Base-by-base conservation (phyloP, 2,113 vertebrate species). In the Rynchops niger region DNA sequence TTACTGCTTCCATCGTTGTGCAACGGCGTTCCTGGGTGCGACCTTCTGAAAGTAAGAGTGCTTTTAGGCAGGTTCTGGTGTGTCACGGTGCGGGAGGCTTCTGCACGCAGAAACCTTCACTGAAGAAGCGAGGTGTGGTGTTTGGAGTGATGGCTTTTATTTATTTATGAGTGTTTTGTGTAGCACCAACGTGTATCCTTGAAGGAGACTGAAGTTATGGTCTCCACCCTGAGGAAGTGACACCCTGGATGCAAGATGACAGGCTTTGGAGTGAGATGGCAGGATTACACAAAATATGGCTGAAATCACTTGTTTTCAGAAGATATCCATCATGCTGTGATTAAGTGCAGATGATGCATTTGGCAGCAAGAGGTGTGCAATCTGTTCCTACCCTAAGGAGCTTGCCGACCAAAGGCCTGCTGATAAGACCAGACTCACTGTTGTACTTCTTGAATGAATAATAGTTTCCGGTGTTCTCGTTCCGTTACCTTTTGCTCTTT, bases 311-410 rank as follows among this genome's bases (percentile, higher is more conserved):
- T 50, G 63, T 82, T 85, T 78, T 53, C 56, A 42, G 59, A 2
- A 90, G 76, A 67, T 50, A 3, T 23, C 90, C 72, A 29, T 73
- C 49, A 1, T 1, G 45, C 42, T 23, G 6, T 61, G 87, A 42
- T 93, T 17, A 55, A 67, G 72, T 45, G 69, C 93, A 79, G 85
- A 47, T 59, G 89, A 88, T 90, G 88, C 63, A 29, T 66, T 74
- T 95, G 92, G 92, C 92, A 93, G 76, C 76, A 25, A 49, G 92
- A 90, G 93, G n/a, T 80, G 69, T 52, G 62, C 93, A 72, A 45
- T 70, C 23, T 92, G 91, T 87, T 86, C 87, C 78, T 80, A 19
- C 63, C 80, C 53, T 1, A 32, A 83, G 34, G 81, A 93, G 85
- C 84, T 25, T 9, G 25, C 3, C 6, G 76, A 66, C 90, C 59